Conservation (phyloP, 2,888 invertebrate species). For the Caenorhabditis virilis region DNA sequence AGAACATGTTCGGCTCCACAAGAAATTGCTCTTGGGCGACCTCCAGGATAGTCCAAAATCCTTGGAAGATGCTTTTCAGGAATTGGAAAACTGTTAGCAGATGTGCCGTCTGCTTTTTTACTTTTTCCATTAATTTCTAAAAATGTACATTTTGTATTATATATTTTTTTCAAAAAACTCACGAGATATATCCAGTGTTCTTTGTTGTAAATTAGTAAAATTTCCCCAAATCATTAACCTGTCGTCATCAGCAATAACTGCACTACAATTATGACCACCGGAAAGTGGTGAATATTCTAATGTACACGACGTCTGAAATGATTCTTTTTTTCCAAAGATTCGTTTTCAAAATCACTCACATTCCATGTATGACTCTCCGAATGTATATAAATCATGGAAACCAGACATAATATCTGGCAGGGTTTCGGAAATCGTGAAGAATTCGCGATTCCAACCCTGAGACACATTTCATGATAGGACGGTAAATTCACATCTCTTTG, state of each 20-base stretch:
- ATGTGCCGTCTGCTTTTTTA: conserved; percentile 3
- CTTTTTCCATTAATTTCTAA: conserved; percentile 13
- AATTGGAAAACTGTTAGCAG: conserved; percentile 4
- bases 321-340: neutral
- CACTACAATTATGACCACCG: conserved; percentile 56
- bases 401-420: conserved; percentile 38
- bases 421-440: conserved; percentile 23
- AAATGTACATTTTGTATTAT: neutral
- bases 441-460: conserved; percentile 18
- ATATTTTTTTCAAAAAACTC: neutral
- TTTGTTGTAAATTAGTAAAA: conserved; percentile 50
- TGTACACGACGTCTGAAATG: conserved; percentile 2
- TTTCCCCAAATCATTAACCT: conserved; percentile 58
- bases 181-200: conserved; percentile 23
- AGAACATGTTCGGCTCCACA: conserved; percentile 63
- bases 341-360: neutral
- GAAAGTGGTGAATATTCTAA: conserved; percentile 24
- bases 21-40: conserved; percentile 46
- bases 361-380: conserved; percentile 11
- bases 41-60: conserved; percentile 21
- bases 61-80: conserved; percentile 23
- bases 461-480: conserved; percentile 41
- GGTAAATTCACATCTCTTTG: conserved; percentile 31
- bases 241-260: conserved; percentile 50
- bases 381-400: conserved; percentile 36